phyloP scores from a whole-genome alignment of 1,140 invertebrate genomes.

The Chironomus striatipennis region DNA sequence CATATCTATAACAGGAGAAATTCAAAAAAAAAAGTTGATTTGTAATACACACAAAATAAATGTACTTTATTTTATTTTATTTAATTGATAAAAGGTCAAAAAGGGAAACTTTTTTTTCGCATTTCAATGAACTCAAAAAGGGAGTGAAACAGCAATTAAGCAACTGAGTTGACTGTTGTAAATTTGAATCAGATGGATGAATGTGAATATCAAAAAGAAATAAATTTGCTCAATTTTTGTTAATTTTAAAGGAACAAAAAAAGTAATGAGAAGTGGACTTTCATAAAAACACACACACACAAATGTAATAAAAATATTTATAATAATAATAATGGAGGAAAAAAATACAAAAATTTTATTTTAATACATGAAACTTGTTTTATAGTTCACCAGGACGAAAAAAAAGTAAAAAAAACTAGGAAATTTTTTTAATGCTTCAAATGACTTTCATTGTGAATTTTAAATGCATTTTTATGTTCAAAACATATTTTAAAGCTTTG shows the following conservation, averaged over 20 bases:
- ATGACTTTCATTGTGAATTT: neutral
- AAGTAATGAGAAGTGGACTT: no score
- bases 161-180: neutral
- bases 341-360: neutral
- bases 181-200: neutral
- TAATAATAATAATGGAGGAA: no score
- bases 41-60: no score
- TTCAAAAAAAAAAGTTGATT: no score
- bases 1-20: no score
- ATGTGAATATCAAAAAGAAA: neutral
- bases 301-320: no score
- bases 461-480: conserved; percentile 3
- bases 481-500: neutral
- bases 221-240: conserved; percentile 8
- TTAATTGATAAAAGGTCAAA: neutral
- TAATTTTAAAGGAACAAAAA: neutral
- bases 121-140: neutral
- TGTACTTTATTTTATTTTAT: no score
- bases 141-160: no score
- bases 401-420: neutral
- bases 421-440: no score
- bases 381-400: neutral
- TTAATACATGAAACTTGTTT: neutral
- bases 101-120: neutral
- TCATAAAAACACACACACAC: no score